Evolutionary conservation across 2,888 invertebrate species (phyloP), one percentile per base, ranked within the genome.

Genomic region (Chloroclysta siterata): DNA sequence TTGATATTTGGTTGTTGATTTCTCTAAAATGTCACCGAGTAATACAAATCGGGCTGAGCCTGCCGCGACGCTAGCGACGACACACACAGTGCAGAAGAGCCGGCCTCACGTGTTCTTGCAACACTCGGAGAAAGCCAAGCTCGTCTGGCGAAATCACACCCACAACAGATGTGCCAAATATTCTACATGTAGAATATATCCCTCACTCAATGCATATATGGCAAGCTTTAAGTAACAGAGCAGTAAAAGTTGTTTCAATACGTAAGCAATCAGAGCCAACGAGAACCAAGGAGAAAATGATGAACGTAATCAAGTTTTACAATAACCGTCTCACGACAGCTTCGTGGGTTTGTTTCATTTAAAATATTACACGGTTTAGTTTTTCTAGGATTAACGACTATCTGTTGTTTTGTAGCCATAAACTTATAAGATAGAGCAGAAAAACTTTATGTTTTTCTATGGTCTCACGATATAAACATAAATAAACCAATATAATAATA

Each of bases 131-230:
- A 93, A 92, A 93, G 92, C 87, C 77, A 83, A 77, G 78, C 67
- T 81, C 78, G 84, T 78, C 85, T 90, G 90, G 90, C 87, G 90
- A 92, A 92, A 91, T 88, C 89, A 86, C 90, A 83, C 92, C 90
- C 89, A 91, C 92, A 79, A 74, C 82, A 76, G 77, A 80, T 85
- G 89, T 86, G 90, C 89, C 87, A 87, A 91, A 90, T 89, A 80
- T 85, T 84, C 78, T 79, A 68, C 65, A 53, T 51, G 62, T 55
- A 82, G 75, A 84, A 80, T 81, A 81, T 81, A 64, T 64, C 52
- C 60, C 81, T 79, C 81, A 80, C 80, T 66, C 81, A 75, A 80
- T 78, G 73, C 66, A 42, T 61, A 63, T 78, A 71, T 81, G 80
- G 65, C 75, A 79, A 47, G 65, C 63, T 78, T 82, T 83, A 74